Conservation (phyloP, 2,113 vertebrate species). For the Geococcyx californianus region DNA sequence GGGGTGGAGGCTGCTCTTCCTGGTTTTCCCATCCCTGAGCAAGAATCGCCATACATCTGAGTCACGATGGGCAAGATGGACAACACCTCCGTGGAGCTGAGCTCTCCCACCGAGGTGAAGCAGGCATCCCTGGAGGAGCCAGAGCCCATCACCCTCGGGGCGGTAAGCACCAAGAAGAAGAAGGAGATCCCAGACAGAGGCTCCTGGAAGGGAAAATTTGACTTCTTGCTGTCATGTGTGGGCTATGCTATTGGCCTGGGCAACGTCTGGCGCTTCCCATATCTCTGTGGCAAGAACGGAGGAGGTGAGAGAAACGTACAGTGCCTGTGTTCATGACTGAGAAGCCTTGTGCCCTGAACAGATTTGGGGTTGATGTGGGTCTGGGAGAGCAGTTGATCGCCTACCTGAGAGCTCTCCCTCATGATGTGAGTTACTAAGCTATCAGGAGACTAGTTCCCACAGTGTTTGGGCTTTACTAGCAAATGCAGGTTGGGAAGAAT, state of each 20-base stretch:
- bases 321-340: fast-evolving
- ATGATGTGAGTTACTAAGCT: background rate
- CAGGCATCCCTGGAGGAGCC: slow-evolving; percentile 80
- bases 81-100: slow-evolving; percentile 79
- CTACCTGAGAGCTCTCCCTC: background rate
- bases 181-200: slow-evolving; percentile 82
- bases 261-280: slow-evolving; percentile 92
- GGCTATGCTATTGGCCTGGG: slow-evolving; percentile 90
- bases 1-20: background rate
- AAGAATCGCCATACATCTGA: background rate
- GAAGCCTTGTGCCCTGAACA: background rate
- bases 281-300: slow-evolving; percentile 92
- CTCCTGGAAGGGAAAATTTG: slow-evolving; percentile 90
- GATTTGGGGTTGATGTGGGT: background rate
- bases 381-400: background rate
- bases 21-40: background rate
- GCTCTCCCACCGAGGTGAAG: slow-evolving; percentile 79
- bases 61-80: slow-evolving; percentile 83
- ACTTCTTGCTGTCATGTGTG: slow-evolving; percentile 89
- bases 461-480: background rate
- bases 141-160: background rate
- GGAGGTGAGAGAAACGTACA: slow-evolving; percentile 76
- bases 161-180: slow-evolving; percentile 31
- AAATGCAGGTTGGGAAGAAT: background rate
- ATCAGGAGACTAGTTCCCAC: background rate